Evolutionary conservation across 2,888 invertebrate genomes (phyloP).

Genomic region (Galerucella pusilla): DNA sequence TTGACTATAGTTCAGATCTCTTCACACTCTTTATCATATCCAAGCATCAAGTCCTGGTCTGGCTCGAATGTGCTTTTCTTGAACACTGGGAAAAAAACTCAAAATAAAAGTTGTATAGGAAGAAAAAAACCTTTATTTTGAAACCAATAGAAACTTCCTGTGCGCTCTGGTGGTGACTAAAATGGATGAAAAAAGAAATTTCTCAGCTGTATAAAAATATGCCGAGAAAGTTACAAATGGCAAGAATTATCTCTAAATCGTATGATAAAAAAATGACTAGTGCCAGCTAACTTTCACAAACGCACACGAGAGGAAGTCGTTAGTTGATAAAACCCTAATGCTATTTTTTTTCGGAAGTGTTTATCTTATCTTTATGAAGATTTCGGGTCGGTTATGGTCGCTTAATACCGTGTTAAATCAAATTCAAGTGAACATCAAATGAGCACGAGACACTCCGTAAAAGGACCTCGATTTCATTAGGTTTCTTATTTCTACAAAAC

Average conservation of each 20-base stretch:
- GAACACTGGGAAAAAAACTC: too few relatives aligned
- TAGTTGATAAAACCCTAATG: slow-evolving; percentile 30
- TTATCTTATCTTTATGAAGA: slow-evolving; percentile 29
- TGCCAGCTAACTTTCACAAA: slow-evolving; percentile 8
- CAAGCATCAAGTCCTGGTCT: too few relatives aligned
- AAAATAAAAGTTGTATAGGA: too few relatives aligned
- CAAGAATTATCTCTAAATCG: background rate
- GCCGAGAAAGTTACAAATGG: too few relatives aligned
- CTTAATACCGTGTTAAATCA: background rate
- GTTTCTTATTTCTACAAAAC: background rate
- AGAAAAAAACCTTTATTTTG: too few relatives aligned
- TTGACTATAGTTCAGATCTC: too few relatives aligned
- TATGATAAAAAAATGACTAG: slow-evolving; percentile 16
- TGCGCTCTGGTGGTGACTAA: too few relatives aligned
- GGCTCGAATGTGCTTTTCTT: too few relatives aligned
- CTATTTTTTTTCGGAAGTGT: slow-evolving; percentile 29
- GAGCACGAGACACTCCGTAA: background rate
- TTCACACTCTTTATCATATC: too few relatives aligned
- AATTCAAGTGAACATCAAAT: background rate
- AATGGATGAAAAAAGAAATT: too few relatives aligned
- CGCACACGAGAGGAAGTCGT: slow-evolving; percentile 36
- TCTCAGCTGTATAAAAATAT: background rate
- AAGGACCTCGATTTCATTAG: background rate
- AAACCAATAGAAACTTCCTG: too few relatives aligned
- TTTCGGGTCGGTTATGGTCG: background rate